Evolutionary conservation across 2,888 invertebrate genomes (phyloP).

Genomic region (Trissoscelio sp.): DNA sequence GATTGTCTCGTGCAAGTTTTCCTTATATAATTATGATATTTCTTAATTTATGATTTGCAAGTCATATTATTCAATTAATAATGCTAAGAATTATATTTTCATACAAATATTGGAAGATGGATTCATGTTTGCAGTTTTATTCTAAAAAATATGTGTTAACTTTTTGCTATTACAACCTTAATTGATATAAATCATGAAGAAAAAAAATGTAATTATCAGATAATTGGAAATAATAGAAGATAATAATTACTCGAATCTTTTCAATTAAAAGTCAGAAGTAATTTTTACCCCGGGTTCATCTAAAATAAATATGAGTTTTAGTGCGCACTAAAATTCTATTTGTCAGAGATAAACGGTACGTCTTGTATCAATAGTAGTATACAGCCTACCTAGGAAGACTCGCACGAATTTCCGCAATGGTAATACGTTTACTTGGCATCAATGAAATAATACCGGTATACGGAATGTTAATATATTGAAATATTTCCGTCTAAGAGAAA

Average conservation of each 20-base stretch:
- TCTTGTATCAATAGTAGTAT: slow-evolving; percentile 35
- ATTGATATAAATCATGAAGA: no score
- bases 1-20: neutral
- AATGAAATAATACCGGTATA: slow-evolving; percentile 30
- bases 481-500: slow-evolving; percentile 26
- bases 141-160: no score
- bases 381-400: slow-evolving; percentile 34
- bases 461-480: slow-evolving; percentile 38
- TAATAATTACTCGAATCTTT: neutral
- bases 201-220: no score
- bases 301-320: slow-evolving; percentile 27
- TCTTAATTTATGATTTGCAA: no score
- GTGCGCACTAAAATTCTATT: slow-evolving; percentile 41
- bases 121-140: no score
- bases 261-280: neutral
- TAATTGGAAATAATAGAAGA: neutral
- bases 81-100: no score
- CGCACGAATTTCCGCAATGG: slow-evolving; percentile 37
- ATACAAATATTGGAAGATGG: no score
- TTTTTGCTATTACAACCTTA: no score
- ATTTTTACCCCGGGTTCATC: neutral
- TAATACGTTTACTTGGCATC: slow-evolving; percentile 32
- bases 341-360: slow-evolving; percentile 38
- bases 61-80: no score
- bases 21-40: neutral